These are phyloP conservation scores for Cardinalis cardinalis DNA, from an alignment of 2,113 vertebrate species.

Conservation along the genomic window DNA sequence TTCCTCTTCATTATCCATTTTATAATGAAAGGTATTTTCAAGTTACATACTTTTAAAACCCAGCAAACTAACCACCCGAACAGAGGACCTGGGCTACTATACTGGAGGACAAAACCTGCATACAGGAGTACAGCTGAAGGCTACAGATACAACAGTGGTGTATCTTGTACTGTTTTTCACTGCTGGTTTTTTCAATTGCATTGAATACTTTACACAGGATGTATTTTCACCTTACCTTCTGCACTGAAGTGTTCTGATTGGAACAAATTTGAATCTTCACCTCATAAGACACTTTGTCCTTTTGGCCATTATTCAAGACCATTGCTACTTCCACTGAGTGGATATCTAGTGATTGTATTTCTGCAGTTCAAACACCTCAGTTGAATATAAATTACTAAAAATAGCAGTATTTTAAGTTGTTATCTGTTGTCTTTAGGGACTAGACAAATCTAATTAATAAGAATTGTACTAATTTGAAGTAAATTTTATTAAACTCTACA, in stretches of 20 bases:
- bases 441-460: not conserved
- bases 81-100: fast-evolving
- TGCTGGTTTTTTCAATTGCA: not conserved
- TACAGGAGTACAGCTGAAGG: not conserved
- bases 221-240: not conserved
- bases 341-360: not conserved
- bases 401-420: not conserved
- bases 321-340: not conserved
- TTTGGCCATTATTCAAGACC: not conserved
- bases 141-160: not conserved
- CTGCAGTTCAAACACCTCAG: not conserved
- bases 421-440: not conserved
- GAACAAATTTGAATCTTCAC: not conserved
- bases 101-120: not conserved
- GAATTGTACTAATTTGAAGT: not conserved
- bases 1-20: not conserved
- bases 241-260: not conserved
- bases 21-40: not conserved
- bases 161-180: not conserved
- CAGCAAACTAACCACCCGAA: fast-evolving
- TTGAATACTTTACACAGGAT: not conserved
- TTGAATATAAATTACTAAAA: not conserved
- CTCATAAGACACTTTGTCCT: not conserved
- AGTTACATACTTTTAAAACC: not conserved
- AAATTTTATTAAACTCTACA: not conserved